A percentile compares a stretch with the other conserved stretches of the same genome.
phyloP scores from a whole-genome alignment of 2,888 invertebrate species.

The Eledone cirrhosa region DNA sequence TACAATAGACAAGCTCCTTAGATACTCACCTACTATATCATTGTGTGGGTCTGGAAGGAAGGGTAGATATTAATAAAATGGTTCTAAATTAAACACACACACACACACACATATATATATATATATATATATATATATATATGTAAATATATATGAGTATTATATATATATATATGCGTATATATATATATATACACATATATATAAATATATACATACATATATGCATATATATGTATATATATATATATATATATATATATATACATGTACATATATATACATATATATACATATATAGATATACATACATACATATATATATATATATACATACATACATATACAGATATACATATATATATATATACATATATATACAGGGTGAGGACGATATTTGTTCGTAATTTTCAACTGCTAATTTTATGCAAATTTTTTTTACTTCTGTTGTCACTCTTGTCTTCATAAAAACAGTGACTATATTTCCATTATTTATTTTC shows the following conservation, averaged over 20 bases:
- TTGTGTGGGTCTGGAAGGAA: background rate
- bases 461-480: no score
- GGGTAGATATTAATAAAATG: background rate
- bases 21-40: no score
- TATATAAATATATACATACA: background rate
- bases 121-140: no score
- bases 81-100: background rate
- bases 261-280: background rate
- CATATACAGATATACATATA: constrained; percentile 1
- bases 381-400: background rate
- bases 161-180: no score
- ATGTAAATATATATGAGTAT: no score
- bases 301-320: background rate
- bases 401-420: no score
- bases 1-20: no score
- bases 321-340: constrained; percentile 6
- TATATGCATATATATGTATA: background rate
- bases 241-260: background rate
- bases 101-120: background rate
- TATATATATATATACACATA: background rate
- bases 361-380: background rate
- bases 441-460: background rate
- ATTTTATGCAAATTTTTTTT: background rate
- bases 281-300: background rate
- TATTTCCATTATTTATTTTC: no score